Evolutionary conservation across 1,140 invertebrate genomes (phyloP), one percentile per base, ranked within the genome.

Genomic region (Cyrtorhinus lividipennis): DNA sequence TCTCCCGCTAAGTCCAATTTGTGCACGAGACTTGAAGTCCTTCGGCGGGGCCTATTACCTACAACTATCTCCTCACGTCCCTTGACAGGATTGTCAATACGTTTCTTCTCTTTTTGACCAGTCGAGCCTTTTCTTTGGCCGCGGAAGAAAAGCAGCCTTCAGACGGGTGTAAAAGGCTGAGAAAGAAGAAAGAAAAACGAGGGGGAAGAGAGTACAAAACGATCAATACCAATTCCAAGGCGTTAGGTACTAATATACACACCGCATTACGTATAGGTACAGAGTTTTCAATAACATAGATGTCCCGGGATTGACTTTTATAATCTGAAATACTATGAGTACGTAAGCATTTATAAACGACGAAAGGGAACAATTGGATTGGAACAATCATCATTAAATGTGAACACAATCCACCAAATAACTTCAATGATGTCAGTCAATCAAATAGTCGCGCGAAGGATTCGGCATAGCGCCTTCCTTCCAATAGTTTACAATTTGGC

Each of bases 1-100:
- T 53, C 48, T 53, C 10, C 20, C 20, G 48, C 48, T 53, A 53
- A 53, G 48, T 53, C 48, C 48, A 53, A 53, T 53, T 53, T 53
- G 48, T 53, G 48, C 48, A 10, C 10, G 48, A 53, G 48, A 53
- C 48, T 53, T 53, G 48, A 20, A 53, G 48, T 10, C 10, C 48
- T 20, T 53, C 48, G 3, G 15, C 30, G 12, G 48, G 20, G 48
- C 48, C 48, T 53, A 53, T 53, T 53, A 53, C 48, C 48, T 53
- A 53, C 48, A 53, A 53, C 48, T 53, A 53, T 53, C 48, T 20
- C 48, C 48, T 22, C 18, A 22, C 48, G 10, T 5, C 48, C 48
- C 10, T 53, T 53, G 48, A 13, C 48, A 53, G 48, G 48, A 15
- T 53, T 53, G 48, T 53, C 48, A 53, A 53, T 53, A 53, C 20